phyloP scores from a whole-genome alignment of 2,113 vertebrate genomes.

The Chaenocephalus aceratus region DNA sequence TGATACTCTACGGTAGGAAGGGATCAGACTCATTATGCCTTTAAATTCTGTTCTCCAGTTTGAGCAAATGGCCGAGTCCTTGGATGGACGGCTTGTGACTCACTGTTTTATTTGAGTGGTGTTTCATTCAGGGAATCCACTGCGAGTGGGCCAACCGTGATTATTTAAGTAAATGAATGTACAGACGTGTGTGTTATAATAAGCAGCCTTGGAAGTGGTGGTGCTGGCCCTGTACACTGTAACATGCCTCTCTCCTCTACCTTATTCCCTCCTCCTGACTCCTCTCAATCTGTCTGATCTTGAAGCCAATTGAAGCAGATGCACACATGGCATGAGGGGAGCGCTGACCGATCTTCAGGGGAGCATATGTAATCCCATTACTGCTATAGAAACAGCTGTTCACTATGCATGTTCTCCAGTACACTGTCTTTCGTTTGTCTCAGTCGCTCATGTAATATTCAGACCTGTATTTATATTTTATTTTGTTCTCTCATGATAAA shows the following conservation, averaged over 20 bases:
- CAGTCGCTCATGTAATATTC: constrained; percentile 89
- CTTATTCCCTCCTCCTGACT: constrained; percentile 36
- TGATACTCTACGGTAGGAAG: constrained; percentile 1
- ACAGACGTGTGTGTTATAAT: constrained; percentile 45
- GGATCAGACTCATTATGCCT: constrained; percentile 3
- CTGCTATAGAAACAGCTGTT: constrained; percentile 67
- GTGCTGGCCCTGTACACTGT: constrained; percentile 42
- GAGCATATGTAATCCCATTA: constrained; percentile 63
- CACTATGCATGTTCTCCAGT: constrained; percentile 87
- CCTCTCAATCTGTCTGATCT: constrained; percentile 67
- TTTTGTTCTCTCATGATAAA: constrained; percentile 84
- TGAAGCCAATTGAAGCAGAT: constrained; percentile 72
- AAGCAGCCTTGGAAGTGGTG: constrained; percentile 39
- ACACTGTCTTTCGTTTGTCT: constrained; percentile 75
- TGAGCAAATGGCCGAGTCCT: neutral
- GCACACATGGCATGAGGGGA: constrained; percentile 76
- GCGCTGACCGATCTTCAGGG: constrained; percentile 55
- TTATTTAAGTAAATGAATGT: constrained; percentile 66
- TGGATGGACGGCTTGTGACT: neutral
- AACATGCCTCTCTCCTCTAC: constrained; percentile 73
- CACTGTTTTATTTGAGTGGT: neutral
- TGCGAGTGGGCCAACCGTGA: constrained; percentile 13
- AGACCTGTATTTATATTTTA: constrained; percentile 95
- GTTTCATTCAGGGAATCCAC: constrained; percentile 23
- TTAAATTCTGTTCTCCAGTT: neutral